Evolutionary conservation across 2,888 invertebrate species (phyloP).

Genomic region (Chymomyza fuscimana): DNA sequence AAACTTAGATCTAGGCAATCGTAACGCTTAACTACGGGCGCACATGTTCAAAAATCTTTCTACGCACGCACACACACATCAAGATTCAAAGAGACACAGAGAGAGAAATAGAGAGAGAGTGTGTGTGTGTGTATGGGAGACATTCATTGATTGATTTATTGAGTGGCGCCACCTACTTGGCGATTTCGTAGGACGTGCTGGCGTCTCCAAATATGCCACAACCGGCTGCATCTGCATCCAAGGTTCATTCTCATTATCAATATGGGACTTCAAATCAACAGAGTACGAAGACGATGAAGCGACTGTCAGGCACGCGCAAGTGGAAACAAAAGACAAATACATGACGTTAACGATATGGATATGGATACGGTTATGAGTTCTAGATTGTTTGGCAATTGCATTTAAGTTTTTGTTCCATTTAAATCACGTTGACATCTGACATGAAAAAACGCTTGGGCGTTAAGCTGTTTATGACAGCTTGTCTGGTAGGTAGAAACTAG

Average conservation of each 20-base stretch:
- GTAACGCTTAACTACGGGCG: conserved; percentile 49
- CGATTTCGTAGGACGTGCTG: conserved; percentile 79
- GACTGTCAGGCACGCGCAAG: conserved; percentile 66
- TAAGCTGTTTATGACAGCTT: conserved; percentile 46
- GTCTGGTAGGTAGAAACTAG: conserved; percentile 17
- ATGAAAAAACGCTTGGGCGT: conserved; percentile 48
- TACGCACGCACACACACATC: conserved; percentile 33
- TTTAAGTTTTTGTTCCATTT: conserved; percentile 6
- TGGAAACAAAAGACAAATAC: conserved; percentile 47
- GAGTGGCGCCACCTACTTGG: conserved; percentile 79
- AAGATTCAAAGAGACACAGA: conserved; percentile 40
- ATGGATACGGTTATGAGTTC: background rate
- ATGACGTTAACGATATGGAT: conserved; percentile 52
- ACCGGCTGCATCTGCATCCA: conserved; percentile 79
- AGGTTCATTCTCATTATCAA: conserved; percentile 64
- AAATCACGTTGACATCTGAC: conserved; percentile 39
- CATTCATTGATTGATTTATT: conserved; percentile 11
- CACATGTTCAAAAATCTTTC: conserved; percentile 15
- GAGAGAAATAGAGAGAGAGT: conserved; percentile 28
- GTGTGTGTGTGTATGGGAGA: conserved; percentile 10
- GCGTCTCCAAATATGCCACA: conserved; percentile 79
- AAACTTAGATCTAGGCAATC: background rate
- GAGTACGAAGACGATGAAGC: conserved; percentile 75
- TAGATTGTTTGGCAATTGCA: conserved; percentile 1
- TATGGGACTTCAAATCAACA: conserved; percentile 68